Conservation (phyloP, 2,888 invertebrate genomes). For the Alloscopus bannaensis region DNA sequence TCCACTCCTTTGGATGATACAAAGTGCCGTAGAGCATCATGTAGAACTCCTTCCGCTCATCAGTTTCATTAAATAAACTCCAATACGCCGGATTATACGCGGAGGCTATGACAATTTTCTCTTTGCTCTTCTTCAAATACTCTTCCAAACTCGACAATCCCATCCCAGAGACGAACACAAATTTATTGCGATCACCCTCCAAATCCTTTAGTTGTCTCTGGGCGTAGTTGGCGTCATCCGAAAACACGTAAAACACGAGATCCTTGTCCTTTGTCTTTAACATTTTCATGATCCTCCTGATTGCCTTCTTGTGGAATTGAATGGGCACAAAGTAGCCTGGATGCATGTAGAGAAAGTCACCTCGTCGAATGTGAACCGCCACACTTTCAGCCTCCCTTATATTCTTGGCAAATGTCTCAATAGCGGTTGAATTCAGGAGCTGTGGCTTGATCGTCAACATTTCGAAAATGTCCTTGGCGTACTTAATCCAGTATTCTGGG, state of each 20-base stretch:
- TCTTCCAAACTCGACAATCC: constrained; percentile 15
- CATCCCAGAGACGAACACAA: constrained; percentile 10
- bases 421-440: not conserved
- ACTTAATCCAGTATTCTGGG: not conserved
- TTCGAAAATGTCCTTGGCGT: not conserved
- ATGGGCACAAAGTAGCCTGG: not conserved
- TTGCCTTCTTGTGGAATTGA: constrained; percentile 1
- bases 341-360: constrained; percentile 17
- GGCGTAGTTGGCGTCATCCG: constrained; percentile 22
- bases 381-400: constrained; percentile 10
- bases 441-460: not conserved
- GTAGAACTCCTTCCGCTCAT: not conserved
- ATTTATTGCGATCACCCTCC: not conserved
- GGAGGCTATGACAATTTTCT: not conserved
- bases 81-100: no score
- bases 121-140: constrained; percentile 14
- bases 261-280: not conserved
- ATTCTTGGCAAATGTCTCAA: not conserved
- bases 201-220: constrained; percentile 12
- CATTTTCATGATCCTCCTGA: not conserved
- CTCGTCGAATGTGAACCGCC: constrained; percentile 29
- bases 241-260: constrained; percentile 19
- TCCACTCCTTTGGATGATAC: constrained; percentile 39
- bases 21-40: not conserved
- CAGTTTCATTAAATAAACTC: not conserved